These are phyloP conservation scores for Rhimphoctona megacephalus DNA, from an alignment of 2,888 invertebrate species.

Conservation along the genomic window DNA sequence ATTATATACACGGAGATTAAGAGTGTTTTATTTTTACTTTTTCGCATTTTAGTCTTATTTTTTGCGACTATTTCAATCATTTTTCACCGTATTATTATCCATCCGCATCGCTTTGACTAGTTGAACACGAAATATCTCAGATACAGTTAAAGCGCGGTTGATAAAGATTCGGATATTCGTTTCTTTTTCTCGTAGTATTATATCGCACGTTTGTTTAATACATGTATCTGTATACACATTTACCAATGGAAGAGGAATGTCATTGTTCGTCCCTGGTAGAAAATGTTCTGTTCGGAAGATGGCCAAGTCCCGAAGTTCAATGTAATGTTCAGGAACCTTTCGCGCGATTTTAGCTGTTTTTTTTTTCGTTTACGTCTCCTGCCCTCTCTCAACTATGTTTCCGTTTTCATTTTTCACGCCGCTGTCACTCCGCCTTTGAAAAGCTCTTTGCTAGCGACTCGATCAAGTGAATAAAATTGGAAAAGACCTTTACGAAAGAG, in stretches of 20 bases:
- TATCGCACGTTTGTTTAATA: background rate
- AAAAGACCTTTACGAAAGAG: constrained; percentile 31
- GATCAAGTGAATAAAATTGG: constrained; percentile 43
- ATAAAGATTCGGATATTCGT: constrained; percentile 19
- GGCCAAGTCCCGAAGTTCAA: constrained; percentile 57
- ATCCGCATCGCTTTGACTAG: too few species aligned
- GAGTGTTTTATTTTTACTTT: background rate
- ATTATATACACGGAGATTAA: too few species aligned
- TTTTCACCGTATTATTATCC: too few species aligned
- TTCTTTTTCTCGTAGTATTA: constrained; percentile 9
- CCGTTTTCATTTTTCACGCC: background rate
- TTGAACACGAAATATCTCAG: constrained; percentile 22
- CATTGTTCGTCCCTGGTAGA: constrained; percentile 31
- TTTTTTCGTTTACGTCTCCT: background rate
- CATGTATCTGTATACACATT: background rate
- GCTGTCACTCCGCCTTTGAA: background rate
- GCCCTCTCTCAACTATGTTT: constrained; percentile 6
- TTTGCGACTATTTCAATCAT: too few species aligned
- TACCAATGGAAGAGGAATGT: background rate
- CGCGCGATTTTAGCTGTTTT: constrained; percentile 26
- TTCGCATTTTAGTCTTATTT: background rate
- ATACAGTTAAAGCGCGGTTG: background rate
- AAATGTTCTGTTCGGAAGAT: constrained; percentile 50
- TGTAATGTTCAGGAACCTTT: constrained; percentile 37
- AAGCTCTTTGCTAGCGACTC: constrained; percentile 8